Conservation (phyloP, 2,113 vertebrate genomes). For the Antechinus flavipes region DNA sequence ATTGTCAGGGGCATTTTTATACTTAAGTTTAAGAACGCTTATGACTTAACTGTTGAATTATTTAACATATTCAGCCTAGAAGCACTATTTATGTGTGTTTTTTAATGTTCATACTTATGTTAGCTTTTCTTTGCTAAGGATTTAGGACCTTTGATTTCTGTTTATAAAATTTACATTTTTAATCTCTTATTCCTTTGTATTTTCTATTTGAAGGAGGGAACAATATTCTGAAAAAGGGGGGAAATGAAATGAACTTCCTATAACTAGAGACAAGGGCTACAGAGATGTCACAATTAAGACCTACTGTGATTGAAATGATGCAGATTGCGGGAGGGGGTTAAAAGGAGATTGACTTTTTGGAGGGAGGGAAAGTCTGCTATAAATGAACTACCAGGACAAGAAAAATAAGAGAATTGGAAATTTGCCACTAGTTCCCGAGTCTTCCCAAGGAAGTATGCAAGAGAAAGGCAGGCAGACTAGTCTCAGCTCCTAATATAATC, state of each 20-base stretch:
- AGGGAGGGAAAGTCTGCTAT: slow-evolving; percentile 36
- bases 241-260: background rate
- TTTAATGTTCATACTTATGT: slow-evolving; percentile 89
- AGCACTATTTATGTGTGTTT: slow-evolving; percentile 91
- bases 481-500: slow-evolving; percentile 24
- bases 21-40: slow-evolving; percentile 92
- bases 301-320: slow-evolving; percentile 28
- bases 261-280: slow-evolving; percentile 50
- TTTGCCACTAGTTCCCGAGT: slow-evolving; percentile 41
- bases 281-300: slow-evolving; percentile 66
- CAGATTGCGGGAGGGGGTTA: slow-evolving; percentile 11
- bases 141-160: slow-evolving; percentile 90
- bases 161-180: slow-evolving; percentile 92
- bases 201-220: slow-evolving; percentile 81
- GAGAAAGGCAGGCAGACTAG: background rate
- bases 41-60: slow-evolving; percentile 91
- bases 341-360: no score
- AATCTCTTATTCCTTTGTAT: slow-evolving; percentile 85
- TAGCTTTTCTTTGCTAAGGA: slow-evolving; percentile 88
- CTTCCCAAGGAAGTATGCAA: background rate
- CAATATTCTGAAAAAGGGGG: slow-evolving; percentile 76
- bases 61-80: slow-evolving; percentile 89
- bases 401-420: slow-evolving; percentile 60
- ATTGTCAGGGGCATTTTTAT: slow-evolving; percentile 93
- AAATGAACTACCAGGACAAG: slow-evolving; percentile 69